These are phyloP conservation scores for Muraenolepis orangiensis DNA, from an alignment of 2,797 vertebrate species.

Conservation along the genomic window DNA sequence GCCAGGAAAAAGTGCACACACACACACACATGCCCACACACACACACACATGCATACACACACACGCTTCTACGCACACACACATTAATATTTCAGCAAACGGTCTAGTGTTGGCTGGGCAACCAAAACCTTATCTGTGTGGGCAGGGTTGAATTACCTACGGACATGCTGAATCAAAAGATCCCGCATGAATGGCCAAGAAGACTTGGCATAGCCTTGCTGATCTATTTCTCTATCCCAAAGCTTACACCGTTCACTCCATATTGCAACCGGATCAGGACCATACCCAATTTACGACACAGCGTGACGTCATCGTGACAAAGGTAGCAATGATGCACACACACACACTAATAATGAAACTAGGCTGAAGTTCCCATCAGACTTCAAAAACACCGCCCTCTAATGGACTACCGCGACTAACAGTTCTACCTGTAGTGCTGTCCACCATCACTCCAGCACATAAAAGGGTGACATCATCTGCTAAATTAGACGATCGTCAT, in stretches of 20 bases:
- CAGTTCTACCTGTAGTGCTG: too few species aligned
- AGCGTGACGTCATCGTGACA: conserved; percentile 3
- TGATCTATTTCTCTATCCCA: background rate
- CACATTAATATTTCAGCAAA: conserved; percentile 75
- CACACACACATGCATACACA: conserved; percentile 23
- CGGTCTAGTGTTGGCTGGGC: conserved; percentile 65
- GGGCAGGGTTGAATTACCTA: conserved; percentile 63
- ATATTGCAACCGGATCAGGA: background rate
- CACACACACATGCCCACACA: conserved; percentile 22
- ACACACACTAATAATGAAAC: background rate
- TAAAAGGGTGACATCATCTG: background rate
- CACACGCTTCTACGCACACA: conserved; percentile 18
- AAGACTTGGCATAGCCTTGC: background rate
- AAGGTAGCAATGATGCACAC: background rate
- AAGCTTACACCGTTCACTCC: background rate
- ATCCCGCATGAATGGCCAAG: conserved; percentile 30
- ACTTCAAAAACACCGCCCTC: conserved; percentile 44
- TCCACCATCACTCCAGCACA: background rate
- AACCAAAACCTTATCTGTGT: conserved; percentile 72
- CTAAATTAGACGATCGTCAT: background rate
- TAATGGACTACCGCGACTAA: conserved; percentile 38
- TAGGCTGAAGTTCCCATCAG: background rate
- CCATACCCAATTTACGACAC: background rate
- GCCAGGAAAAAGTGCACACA: conserved; percentile 41
- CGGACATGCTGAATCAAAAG: conserved; percentile 43